A percentile compares a stretch with the other conserved stretches of the same genome.
phyloP scores from a whole-genome alignment of 2,113 vertebrate species.

The Aleadryas rufinucha region DNA sequence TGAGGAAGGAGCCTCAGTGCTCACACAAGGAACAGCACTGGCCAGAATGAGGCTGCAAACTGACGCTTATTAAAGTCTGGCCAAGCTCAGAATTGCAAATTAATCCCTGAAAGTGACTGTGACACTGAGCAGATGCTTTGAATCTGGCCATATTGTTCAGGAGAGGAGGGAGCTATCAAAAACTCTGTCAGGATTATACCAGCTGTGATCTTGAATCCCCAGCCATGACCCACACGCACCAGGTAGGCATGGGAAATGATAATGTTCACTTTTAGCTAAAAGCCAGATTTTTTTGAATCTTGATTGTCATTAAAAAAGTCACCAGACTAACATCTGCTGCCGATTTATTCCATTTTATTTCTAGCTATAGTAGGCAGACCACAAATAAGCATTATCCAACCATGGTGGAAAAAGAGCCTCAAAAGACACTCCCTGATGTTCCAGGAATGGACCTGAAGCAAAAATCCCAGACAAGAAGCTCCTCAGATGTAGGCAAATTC shows the following conservation, averaged over 20 bases:
- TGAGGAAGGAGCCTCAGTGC: not conserved
- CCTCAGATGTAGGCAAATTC: not conserved
- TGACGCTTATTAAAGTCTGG: not conserved
- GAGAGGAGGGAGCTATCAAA: not conserved
- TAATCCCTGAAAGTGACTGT: not conserved
- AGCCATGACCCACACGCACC: rapidly evolving
- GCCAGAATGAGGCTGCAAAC: not conserved
- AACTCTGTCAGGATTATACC: not conserved
- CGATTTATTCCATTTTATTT: not conserved
- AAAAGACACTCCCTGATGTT: not conserved
- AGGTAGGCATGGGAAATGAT: not conserved
- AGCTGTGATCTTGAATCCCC: not conserved
- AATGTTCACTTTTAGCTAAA: not conserved
- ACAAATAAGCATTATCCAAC: not conserved
- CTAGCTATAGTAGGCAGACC: not conserved
- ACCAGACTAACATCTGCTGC: not conserved
- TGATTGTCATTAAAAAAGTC: not conserved
- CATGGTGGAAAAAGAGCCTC: not conserved
- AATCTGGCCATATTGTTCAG: not conserved
- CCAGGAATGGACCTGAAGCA: not conserved
- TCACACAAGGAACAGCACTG: not conserved
- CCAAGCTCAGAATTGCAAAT: not conserved
- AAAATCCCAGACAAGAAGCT: not conserved
- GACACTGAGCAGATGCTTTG: not conserved
- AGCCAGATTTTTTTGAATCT: not conserved